A percentile compares a stretch with the other conserved stretches of the same genome.
Evolutionary conservation across 2,888 invertebrate species (phyloP).

Genomic region (Nephrotoma guestfalica): DNA sequence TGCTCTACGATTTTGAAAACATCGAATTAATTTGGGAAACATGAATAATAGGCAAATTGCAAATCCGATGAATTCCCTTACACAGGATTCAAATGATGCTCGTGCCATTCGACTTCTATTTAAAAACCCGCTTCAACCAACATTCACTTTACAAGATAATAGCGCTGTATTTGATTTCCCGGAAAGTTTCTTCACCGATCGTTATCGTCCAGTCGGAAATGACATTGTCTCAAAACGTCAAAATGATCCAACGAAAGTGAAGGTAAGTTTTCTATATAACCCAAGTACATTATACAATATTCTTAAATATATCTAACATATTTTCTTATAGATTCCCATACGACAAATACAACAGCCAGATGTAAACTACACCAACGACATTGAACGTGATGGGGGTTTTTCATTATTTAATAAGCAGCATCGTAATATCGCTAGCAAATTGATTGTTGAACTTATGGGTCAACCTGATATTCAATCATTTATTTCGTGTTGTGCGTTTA

Average conservation of each 20-base stretch:
- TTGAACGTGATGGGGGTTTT: conserved; percentile 34
- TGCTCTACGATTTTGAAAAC: neutral
- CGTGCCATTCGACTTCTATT: neutral
- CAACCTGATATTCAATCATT: conserved; percentile 27
- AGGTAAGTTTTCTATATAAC: neutral
- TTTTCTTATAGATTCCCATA: conserved; percentile 20
- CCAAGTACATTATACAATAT: neutral
- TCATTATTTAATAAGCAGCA: conserved; percentile 61
- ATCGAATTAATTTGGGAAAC: neutral
- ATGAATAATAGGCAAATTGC: neutral
- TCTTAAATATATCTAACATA: neutral
- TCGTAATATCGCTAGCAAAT: conserved; percentile 49
- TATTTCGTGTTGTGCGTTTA: neutral
- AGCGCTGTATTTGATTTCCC: neutral
- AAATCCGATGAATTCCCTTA: neutral
- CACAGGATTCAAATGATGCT: neutral
- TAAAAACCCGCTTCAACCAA: neutral
- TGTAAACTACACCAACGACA: conserved; percentile 20
- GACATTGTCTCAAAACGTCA: neutral
- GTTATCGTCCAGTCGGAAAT: neutral
- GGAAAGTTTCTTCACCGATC: neutral
- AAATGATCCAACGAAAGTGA: neutral
- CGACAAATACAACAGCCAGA: conserved; percentile 23
- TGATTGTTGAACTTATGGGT: conserved; percentile 56
- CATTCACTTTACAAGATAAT: neutral